phyloP scores from a whole-genome alignment of 2,888 invertebrate genomes.

The Andrena minutula region DNA sequence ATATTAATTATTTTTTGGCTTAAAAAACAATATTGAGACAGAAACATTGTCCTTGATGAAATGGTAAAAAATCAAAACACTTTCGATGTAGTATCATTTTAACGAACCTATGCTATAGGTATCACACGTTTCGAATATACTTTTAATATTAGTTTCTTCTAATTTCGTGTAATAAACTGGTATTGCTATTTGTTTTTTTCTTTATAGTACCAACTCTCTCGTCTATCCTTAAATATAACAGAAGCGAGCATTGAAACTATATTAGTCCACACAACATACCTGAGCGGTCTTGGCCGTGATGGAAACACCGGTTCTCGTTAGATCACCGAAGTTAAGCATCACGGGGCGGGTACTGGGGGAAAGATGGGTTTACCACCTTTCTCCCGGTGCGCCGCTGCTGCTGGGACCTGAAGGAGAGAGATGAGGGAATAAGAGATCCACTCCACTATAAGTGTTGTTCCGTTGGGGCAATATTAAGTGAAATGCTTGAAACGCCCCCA shows the following conservation, averaged over 20 bases:
- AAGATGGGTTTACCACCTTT: no score
- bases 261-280: conserved; percentile 31
- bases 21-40: conserved; percentile 26
- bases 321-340: no score
- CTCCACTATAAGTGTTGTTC: no score
- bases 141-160: conserved; percentile 46
- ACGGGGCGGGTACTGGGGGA: no score
- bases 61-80: conserved; percentile 37
- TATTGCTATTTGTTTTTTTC: conserved; percentile 32
- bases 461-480: no score
- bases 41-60: conserved; percentile 29
- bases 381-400: no score
- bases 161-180: conserved; percentile 42
- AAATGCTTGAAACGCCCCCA: no score
- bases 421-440: no score
- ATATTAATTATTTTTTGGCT: conserved; percentile 29
- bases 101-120: conserved; percentile 27
- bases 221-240: conserved; percentile 37
- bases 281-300: no score
- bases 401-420: no score
- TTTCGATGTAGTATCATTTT: conserved; percentile 25
- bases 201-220: conserved; percentile 32
- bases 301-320: no score
- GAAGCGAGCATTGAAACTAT: conserved; percentile 42
- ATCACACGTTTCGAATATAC: conserved; percentile 42